These are phyloP conservation scores for Rugalucina vietnamica DNA, from an alignment of 2,888 invertebrate species.

Conservation along the genomic window DNA sequence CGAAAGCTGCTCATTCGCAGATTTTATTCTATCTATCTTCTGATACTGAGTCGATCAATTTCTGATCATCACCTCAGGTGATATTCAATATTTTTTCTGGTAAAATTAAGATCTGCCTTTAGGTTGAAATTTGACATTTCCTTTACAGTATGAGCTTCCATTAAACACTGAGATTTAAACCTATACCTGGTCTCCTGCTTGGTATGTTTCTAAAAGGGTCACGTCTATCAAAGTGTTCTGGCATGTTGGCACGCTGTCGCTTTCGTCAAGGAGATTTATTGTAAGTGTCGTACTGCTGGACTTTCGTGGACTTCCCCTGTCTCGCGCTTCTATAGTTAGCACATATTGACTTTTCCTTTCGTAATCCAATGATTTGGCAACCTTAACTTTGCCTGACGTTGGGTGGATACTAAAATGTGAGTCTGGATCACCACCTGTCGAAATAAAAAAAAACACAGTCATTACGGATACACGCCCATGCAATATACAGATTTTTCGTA, in stretches of 20 bases:
- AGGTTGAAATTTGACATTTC: no score
- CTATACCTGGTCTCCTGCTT: background rate
- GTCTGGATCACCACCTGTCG: constrained; percentile 65
- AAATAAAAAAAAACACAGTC: no score
- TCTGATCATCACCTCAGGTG: no score
- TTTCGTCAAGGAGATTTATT: constrained; percentile 73
- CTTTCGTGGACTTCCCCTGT: constrained; percentile 59
- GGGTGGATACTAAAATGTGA: constrained; percentile 62
- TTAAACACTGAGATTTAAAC: background rate
- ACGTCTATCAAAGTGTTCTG: constrained; percentile 44
- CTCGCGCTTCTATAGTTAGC: constrained; percentile 63
- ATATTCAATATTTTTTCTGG: no score
- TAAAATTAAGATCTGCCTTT: no score
- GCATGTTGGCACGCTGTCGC: constrained; percentile 78
- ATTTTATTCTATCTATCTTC: no score
- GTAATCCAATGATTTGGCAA: constrained; percentile 67
- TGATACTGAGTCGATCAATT: no score
- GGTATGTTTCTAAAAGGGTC: constrained; percentile 60
- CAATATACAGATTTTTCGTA: no score
- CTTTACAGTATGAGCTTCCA: no score
- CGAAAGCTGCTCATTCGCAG: no score
- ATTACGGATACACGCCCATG: no score
- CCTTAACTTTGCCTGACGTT: constrained; percentile 58
- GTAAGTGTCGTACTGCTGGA: constrained; percentile 60
- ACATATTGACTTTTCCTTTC: constrained; percentile 62